phyloP scores from a whole-genome alignment of 2,113 vertebrate genomes.

The Polypterus senegalus region DNA sequence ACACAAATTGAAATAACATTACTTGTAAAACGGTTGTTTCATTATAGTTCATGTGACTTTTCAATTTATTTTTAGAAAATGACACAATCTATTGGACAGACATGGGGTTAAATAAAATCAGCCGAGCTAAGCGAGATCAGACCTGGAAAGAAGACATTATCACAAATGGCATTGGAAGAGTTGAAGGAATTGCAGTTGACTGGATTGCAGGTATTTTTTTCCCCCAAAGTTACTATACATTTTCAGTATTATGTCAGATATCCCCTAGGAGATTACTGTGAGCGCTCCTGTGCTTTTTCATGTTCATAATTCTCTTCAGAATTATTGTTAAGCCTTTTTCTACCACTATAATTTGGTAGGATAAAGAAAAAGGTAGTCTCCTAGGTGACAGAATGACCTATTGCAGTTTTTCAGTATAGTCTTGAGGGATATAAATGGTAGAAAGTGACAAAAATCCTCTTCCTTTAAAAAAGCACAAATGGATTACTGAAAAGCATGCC shows the following conservation, averaged over 20 bases:
- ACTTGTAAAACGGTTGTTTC: not conserved
- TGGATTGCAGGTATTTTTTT: constrained; percentile 83
- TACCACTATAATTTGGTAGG: too few relatives aligned
- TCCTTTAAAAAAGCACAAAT: constrained; percentile 4
- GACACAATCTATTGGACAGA: constrained; percentile 98
- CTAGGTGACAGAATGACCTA: too few relatives aligned
- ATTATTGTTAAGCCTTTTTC: too few relatives aligned
- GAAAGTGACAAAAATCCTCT: too few relatives aligned
- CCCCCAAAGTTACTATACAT: not conserved
- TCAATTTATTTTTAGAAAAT: constrained; percentile 56
- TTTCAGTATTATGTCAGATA: not conserved
- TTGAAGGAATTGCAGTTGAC: constrained; percentile 91
- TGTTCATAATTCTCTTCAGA: too few relatives aligned
- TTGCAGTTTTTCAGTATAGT: too few relatives aligned
- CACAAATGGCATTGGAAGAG: constrained; percentile 85
- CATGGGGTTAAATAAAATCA: constrained; percentile 95
- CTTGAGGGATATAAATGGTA: too few relatives aligned
- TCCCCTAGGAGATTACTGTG: too few relatives aligned
- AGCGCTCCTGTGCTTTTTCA: too few relatives aligned
- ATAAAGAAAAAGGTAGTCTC: too few relatives aligned
- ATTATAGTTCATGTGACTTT: not conserved
- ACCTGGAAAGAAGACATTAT: constrained; percentile 94
- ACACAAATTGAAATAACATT: not conserved
- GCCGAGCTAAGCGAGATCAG: constrained; percentile 82
- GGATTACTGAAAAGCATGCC: too few relatives aligned